Evolutionary conservation across 2,797 vertebrate species (phyloP), one percentile per base, ranked within the genome.

Genomic region (Tamandua tetradactyla): DNA sequence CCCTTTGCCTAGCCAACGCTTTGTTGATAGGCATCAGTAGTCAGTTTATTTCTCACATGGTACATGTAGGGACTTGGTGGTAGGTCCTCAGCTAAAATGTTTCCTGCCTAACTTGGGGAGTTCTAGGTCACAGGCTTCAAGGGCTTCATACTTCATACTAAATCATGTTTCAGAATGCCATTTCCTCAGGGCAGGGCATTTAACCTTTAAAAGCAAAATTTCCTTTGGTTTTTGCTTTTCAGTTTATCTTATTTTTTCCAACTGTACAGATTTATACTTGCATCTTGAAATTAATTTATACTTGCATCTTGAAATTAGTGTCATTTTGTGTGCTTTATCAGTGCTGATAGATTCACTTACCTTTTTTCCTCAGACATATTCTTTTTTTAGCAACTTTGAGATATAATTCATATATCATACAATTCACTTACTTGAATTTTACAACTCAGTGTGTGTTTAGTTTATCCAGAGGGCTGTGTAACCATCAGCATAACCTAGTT

Each of bases 121-220:
- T 62, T n/a, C 3, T 30, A 35, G 62, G 25, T 35, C 35, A 8
- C 61, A 91, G 37, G 89, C 18, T 18, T 75, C 4, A 5, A 64
- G n/a, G 44, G 9, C 27, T 83, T 64, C n/a, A 14, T 71, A 42
- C 27, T 59, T 47, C 42, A 82, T 22, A 44, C 22, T 79, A 40
- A 74, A 62, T 22, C 52, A 30, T 75, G 37, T 44, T 40, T 64
- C 74, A 78, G 18, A 74, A 20, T 69, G 12, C 35, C 20, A 25
- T n/a, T 84, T 81, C 52, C 3, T 75, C 37, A 83, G 42, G 49
- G 52, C 42, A 27, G 44, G 52, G 23, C 55, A 14, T 27, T 59
- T 55, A 95, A 86, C 62, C 42, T 8, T 68, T 79, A 57, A 64
- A 92, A 62, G 81, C 75, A 85, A 14, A 42, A 55, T 93, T 94